Base-by-base conservation (phyloP, 35 echinoderm and acorn worm genomes). In the Heliocidaris erythrogramma region DNA sequence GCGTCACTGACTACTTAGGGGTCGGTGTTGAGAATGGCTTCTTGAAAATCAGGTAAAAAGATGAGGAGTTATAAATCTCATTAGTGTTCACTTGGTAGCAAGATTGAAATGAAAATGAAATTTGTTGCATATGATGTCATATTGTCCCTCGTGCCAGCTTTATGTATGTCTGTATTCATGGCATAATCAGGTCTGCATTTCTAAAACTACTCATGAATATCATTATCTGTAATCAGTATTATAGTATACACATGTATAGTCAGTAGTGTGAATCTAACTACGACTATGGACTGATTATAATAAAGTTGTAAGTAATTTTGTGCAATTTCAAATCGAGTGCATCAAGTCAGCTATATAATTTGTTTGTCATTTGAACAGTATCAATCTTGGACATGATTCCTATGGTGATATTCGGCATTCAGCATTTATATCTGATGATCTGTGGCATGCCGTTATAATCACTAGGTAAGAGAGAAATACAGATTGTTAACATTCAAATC, bases 1-100 rank as follows among this genome's bases (percentile, higher is more conserved):
- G 71, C 12, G 59, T 32, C 14, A 94, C 96, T 48, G 97, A 98
- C 60, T 98, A 98, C 27, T 85, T 98, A 30, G 97, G 93, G 24
- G 48, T 98, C 9, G 97, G 97, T 13, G 18, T 98, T 14, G 95
- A 95, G 61, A 95, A 95, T 94, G 95, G 97, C 32, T 29, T 35
- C 50, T n/a, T 98, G 7, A 96, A 96, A 93, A 93, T 98, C 48
- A 94, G 97, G 97, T 98, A 93, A 93, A 84, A 60, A 30, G 94
- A 85, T 85, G 47, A 86, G 14, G 18, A 78, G 9, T 56, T 56
- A 52, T 56, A 56, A 13, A 49, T 0, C 5, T 32, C 30, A 69
- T 84, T 94, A 5, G 12, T 85, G 0, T 47, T 32, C 0, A 49
- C 30, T 27, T 31, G 86, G 86, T 21, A 47, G 35, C 1, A 31